Evolutionary conservation across 2,797 vertebrate genomes (phyloP).

Genomic region (Helostoma temminkii): DNA sequence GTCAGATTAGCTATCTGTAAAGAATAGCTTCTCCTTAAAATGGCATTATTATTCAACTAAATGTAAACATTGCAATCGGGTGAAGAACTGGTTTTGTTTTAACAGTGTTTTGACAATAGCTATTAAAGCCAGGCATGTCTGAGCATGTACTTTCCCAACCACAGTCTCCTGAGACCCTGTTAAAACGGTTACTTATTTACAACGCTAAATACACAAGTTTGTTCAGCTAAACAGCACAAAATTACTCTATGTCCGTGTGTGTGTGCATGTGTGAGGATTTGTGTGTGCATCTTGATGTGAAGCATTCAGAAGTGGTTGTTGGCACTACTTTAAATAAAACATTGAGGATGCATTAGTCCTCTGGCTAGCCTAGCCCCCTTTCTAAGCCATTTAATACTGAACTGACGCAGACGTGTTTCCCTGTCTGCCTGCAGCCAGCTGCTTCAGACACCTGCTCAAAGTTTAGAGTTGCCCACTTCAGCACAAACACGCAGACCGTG

Average conservation of each 20-base stretch:
- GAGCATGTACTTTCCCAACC: conserved; percentile 63
- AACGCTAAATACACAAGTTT: conserved; percentile 82
- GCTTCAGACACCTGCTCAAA: conserved; percentile 82
- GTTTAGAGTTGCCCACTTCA: conserved; percentile 79
- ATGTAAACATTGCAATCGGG: conserved; percentile 77
- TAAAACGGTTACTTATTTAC: conserved; percentile 83
- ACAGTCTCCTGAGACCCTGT: conserved; percentile 72
- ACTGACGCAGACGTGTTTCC: conserved; percentile 78
- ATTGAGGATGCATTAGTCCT: conserved; percentile 79
- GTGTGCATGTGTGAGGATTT: conserved; percentile 13
- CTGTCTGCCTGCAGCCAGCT: conserved; percentile 78
- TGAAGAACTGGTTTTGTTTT: conserved; percentile 65
- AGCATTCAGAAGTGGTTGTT: conserved; percentile 60
- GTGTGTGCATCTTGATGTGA: conserved; percentile 42
- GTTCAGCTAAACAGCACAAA: conserved; percentile 77
- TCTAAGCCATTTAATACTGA: conserved; percentile 73
- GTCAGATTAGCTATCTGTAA: conserved; percentile 79
- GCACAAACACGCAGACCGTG: conserved; percentile 63
- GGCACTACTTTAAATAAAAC: conserved; percentile 77
- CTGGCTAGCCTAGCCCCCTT: conserved; percentile 63
- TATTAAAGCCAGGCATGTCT: conserved; percentile 74
- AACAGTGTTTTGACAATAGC: conserved; percentile 74
- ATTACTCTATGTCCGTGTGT: conserved; percentile 49
- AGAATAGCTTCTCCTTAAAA: conserved; percentile 70
- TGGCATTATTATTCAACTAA: conserved; percentile 73